A percentile compares a stretch with the other conserved stretches of the same genome.
Evolutionary conservation across 2,797 vertebrate species (phyloP).

Genomic region (Sebastolobus altivelis): DNA sequence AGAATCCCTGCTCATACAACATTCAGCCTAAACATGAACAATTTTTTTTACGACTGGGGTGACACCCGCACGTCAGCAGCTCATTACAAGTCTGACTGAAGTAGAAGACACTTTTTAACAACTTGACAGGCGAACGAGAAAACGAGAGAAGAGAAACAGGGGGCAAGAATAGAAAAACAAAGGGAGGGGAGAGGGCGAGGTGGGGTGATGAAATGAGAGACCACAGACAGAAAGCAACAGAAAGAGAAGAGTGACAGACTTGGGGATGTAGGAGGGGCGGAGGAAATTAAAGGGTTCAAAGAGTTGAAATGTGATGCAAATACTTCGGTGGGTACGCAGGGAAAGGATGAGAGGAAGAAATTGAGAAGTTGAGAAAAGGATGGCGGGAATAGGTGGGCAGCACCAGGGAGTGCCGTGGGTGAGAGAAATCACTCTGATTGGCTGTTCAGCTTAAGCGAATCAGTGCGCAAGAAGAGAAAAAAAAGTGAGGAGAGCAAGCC

Average conservation of each 20-base stretch:
- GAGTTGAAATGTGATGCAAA: slow-evolving; percentile 26
- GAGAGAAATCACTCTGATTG: no score
- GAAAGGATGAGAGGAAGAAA: neutral
- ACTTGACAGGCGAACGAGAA: slow-evolving; percentile 23
- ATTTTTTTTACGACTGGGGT: neutral
- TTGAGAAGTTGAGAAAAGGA: neutral
- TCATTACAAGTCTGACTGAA: slow-evolving; percentile 43
- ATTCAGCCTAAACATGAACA: slow-evolving; percentile 21
- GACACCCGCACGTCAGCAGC: slow-evolving; percentile 17
- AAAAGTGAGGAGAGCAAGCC: no score
- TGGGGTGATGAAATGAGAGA: slow-evolving; percentile 23
- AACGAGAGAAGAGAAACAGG: slow-evolving; percentile 3
- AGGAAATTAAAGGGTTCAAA: slow-evolving; percentile 5
- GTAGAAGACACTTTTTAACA: slow-evolving; percentile 21
- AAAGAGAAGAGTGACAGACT: slow-evolving; percentile 1
- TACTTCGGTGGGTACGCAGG: neutral
- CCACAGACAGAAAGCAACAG: neutral
- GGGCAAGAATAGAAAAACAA: slow-evolving; percentile 3
- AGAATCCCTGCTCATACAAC: slow-evolving; percentile 2
- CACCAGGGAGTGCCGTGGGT: neutral
- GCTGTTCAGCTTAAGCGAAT: no score
- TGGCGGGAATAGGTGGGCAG: neutral
- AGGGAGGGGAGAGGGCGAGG: neutral
- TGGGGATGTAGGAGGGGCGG: neutral
- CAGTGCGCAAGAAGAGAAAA: no score